Percentiles rank a stretch among this genome's conserved stretches.
These are phyloP conservation scores for Agrotis ipsilon DNA, from an alignment of 2,888 invertebrate genomes.

Conservation along the genomic window DNA sequence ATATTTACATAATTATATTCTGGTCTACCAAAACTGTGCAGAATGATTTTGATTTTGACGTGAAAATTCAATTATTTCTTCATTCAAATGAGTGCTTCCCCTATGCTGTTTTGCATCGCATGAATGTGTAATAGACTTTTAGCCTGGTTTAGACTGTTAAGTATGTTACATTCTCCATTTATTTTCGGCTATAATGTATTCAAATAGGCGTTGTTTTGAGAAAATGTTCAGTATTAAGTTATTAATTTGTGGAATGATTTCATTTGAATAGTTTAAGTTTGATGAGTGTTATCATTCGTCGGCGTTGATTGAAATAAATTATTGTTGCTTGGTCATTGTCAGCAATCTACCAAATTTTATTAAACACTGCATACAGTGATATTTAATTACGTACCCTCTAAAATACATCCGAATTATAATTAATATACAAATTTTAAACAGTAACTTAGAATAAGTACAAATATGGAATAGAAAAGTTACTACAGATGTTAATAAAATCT, in stretches of 20 bases:
- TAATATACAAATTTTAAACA: too few species aligned
- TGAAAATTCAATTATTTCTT: constrained; percentile 65
- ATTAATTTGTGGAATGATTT: constrained; percentile 11
- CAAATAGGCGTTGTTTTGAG: constrained; percentile 27
- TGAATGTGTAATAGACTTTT: constrained; percentile 55
- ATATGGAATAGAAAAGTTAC: too few species aligned
- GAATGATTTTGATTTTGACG: constrained; percentile 56
- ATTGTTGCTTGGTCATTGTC: background rate
- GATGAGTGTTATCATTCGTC: background rate
- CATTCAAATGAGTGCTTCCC: constrained; percentile 61
- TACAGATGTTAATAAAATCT: too few species aligned
- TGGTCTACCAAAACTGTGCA: constrained; percentile 21
- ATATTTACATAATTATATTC: constrained; percentile 8
- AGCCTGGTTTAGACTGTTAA: constrained; percentile 48
- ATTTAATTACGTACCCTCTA: too few species aligned
- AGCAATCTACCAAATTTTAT: too few species aligned
- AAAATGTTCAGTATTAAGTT: constrained; percentile 1
- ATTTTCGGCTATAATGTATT: constrained; percentile 32
- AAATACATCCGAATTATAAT: too few species aligned
- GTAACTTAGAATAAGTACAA: too few species aligned
- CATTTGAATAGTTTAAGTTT: background rate
- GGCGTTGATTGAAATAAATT: background rate
- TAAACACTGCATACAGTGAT: too few species aligned
- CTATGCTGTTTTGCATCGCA: constrained; percentile 54
- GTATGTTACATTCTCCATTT: constrained; percentile 50